phyloP scores from a whole-genome alignment of 2,797 vertebrate genomes.

The Poecile montanus region DNA sequence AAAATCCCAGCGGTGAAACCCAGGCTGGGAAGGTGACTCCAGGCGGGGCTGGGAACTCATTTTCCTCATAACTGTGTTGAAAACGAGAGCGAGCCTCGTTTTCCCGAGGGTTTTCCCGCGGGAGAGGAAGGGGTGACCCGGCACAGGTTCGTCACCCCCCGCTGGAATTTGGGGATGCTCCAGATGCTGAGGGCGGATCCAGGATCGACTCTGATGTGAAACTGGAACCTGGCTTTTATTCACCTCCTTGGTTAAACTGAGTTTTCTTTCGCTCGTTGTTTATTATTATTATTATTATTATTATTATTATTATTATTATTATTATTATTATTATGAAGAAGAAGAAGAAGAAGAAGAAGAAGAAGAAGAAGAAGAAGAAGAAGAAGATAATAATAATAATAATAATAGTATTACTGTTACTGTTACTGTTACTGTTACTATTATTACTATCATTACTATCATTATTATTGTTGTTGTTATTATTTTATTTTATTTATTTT shows the following conservation, averaged over 20 bases:
- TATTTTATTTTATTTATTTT: too few relatives aligned
- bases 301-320: too few relatives aligned
- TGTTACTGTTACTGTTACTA: too few relatives aligned
- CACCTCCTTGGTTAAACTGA: background rate
- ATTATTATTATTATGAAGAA: too few relatives aligned
- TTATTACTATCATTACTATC: too few relatives aligned
- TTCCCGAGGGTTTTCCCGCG: background rate
- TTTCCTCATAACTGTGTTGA: background rate
- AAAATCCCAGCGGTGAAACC: background rate
- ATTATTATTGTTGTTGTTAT: too few relatives aligned
- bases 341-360: too few relatives aligned
- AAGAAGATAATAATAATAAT: too few relatives aligned
- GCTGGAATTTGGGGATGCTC: fast-evolving
- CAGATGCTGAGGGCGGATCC: background rate
- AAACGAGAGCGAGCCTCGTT: background rate
- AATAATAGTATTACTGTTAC: too few relatives aligned
- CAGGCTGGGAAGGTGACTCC: background rate
- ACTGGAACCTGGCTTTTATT: background rate
- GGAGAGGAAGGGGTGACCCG: background rate
- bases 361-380: too few relatives aligned
- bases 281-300: too few relatives aligned
- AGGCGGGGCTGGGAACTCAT: background rate
- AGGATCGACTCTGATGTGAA: background rate
- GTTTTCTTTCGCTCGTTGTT: background rate
- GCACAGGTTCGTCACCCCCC: fast-evolving